A percentile compares a stretch with the other conserved stretches of the same genome.
Evolutionary conservation across 2,113 vertebrate species (phyloP).

Genomic region (Oreochromis aureus): DNA sequence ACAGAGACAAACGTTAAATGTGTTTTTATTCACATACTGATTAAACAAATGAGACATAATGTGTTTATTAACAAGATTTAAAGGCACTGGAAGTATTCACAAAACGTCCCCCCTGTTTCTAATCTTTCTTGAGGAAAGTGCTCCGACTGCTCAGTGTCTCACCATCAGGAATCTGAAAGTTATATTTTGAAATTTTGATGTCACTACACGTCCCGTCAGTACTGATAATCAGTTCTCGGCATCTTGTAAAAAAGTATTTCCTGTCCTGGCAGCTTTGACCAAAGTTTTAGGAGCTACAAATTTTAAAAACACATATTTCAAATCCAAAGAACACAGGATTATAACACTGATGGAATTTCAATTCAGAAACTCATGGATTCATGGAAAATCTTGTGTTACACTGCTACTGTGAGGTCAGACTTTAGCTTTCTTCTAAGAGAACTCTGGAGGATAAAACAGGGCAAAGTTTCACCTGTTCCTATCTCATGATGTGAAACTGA

Average conservation of each 20-base stretch:
- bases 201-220: not conserved
- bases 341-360: not conserved
- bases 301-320: not conserved
- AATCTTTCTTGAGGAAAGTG: not conserved
- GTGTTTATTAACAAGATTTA: not conserved
- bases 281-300: not conserved
- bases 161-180: not conserved
- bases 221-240: not conserved
- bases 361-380: not conserved
- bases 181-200: not conserved
- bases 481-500: not conserved
- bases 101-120: not conserved
- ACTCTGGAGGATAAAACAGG: not conserved
- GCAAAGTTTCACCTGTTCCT: not conserved
- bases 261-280: not conserved
- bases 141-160: too few species aligned
- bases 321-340: not conserved
- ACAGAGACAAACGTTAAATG: not conserved
- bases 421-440: not conserved
- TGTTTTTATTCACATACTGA: not conserved
- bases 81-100: not conserved
- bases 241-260: not conserved
- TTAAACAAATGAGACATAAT: not conserved
- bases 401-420: not conserved
- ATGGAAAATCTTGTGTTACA: not conserved